phyloP scores from a whole-genome alignment of 1,140 invertebrate genomes.

The Drosophila lacertosa region DNA sequence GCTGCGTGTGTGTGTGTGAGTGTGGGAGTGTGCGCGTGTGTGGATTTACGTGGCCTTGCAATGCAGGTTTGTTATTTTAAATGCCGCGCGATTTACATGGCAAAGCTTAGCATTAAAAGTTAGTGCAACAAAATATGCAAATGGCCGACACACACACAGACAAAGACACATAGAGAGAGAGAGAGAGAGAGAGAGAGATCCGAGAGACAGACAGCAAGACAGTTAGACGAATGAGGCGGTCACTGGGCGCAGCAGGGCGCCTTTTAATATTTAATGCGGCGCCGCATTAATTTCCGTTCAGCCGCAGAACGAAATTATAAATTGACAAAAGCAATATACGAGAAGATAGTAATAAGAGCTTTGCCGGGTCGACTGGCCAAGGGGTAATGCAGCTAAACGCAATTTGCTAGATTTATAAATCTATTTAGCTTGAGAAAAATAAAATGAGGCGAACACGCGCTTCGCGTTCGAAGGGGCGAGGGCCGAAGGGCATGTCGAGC shows the following conservation, averaged over 20 bases:
- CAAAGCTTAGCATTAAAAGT: too few relatives aligned
- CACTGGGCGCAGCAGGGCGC: background rate
- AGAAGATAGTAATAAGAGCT: conserved; percentile 28
- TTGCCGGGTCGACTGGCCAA: background rate
- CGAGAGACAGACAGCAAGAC: conserved; percentile 12
- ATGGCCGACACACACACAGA: too few relatives aligned
- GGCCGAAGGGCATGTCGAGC: background rate
- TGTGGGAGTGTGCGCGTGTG: conserved; percentile 2
- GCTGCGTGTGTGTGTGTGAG: conserved; percentile 23
- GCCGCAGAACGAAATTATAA: conserved; percentile 25
- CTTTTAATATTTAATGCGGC: conserved; percentile 45
- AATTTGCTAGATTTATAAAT: conserved; percentile 55
- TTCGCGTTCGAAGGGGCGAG: background rate
- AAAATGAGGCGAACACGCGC: conserved; percentile 29
- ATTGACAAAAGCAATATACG: conserved; percentile 1
- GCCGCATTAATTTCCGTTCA: conserved; percentile 33
- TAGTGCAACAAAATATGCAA: too few relatives aligned
- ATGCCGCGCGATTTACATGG: too few relatives aligned
- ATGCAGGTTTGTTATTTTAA: too few relatives aligned
- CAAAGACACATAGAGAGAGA: too few relatives aligned
- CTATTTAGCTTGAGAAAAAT: conserved; percentile 38
- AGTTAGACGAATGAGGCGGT: too few relatives aligned
- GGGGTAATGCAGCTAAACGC: conserved; percentile 28
- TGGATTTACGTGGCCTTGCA: conserved; percentile 6
- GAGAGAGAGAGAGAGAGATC: too few relatives aligned